These are phyloP conservation scores for Dicroscelio sp. DNA, from an alignment of 2,888 invertebrate species.

Conservation along the genomic window DNA sequence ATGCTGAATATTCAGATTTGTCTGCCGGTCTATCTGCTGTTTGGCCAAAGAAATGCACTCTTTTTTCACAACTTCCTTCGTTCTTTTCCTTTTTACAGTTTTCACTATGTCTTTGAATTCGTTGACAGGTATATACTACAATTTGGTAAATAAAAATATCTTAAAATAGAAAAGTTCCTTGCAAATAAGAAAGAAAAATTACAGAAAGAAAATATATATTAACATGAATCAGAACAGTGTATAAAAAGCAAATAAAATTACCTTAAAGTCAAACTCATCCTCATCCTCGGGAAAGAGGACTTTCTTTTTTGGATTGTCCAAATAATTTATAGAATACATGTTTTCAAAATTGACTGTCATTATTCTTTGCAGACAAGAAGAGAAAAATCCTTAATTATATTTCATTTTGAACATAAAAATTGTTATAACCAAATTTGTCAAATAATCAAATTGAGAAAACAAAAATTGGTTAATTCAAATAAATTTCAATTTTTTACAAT, in stretches of 20 bases:
- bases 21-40: constrained; percentile 81
- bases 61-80: constrained; percentile 86
- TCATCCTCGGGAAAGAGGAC: constrained; percentile 90
- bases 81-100: constrained; percentile 88
- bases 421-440: no score
- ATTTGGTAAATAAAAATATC: constrained; percentile 91
- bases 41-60: constrained; percentile 88
- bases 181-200: constrained; percentile 88
- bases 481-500: no score
- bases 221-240: no score
- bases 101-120: constrained; percentile 89
- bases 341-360: no score
- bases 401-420: no score
- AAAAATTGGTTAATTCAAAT: no score
- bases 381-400: no score
- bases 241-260: constrained; percentile 90
- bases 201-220: no score
- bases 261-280: constrained; percentile 94
- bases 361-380: no score
- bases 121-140: constrained; percentile 89
- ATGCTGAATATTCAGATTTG: constrained; percentile 30
- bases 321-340: constrained; percentile 57
- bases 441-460: no score
- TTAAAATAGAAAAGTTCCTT: constrained; percentile 93
- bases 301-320: constrained; percentile 81